Percentiles rank a stretch among this genome's conserved stretches.
phyloP scores from a whole-genome alignment of 2,888 invertebrate genomes.

The Xanthostigma xanthostigma region DNA sequence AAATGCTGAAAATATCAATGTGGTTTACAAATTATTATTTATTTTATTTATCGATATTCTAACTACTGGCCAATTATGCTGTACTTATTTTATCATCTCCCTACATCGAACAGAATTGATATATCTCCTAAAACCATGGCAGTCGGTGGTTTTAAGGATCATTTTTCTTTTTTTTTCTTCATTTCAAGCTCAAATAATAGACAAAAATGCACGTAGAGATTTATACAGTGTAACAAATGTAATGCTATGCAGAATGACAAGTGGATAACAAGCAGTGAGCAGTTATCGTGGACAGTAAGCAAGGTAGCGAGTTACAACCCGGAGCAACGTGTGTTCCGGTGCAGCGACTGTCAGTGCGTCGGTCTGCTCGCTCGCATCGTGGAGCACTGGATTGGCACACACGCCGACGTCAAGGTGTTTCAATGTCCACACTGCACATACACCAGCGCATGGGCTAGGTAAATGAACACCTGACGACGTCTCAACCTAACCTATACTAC shows the following conservation, averaged over 20 bases:
- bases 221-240: background rate
- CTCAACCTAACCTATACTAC: too few species aligned
- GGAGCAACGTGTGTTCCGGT: constrained; percentile 57
- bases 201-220: too few species aligned
- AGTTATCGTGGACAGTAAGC: constrained; percentile 59
- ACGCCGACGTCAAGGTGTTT: constrained; percentile 48
- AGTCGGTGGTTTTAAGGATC: too few species aligned
- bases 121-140: too few species aligned
- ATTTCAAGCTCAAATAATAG: too few species aligned
- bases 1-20: too few species aligned
- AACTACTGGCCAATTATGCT: too few species aligned
- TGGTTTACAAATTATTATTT: too few species aligned
- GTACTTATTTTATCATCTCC: too few species aligned
- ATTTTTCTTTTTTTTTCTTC: too few species aligned
- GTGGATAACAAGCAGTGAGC: constrained; percentile 58
- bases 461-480: background rate
- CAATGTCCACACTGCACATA: constrained; percentile 55
- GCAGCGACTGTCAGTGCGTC: constrained; percentile 61
- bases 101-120: too few species aligned
- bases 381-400: constrained; percentile 64
- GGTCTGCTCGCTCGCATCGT: constrained; percentile 58
- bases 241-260: constrained; percentile 23
- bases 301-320: constrained; percentile 70
- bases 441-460: constrained; percentile 54
- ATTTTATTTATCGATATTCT: too few species aligned